Evolutionary conservation across 2,888 invertebrate species (phyloP).

Genomic region (Lasiommata megera): DNA sequence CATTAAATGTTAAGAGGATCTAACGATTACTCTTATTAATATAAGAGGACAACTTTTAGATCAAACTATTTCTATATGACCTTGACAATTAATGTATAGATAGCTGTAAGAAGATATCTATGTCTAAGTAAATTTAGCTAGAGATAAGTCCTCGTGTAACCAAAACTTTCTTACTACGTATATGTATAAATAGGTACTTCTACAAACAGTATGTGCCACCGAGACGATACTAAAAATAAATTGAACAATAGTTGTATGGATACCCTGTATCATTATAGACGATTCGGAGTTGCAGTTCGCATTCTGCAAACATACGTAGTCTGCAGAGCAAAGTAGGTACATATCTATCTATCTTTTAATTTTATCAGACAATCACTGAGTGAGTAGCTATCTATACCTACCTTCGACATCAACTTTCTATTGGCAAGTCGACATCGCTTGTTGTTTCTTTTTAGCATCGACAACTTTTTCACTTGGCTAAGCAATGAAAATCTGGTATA

Average conservation of each 20-base stretch:
- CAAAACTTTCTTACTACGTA: too few species aligned
- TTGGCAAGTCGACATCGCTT: constrained; percentile 45
- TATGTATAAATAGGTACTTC: neutral
- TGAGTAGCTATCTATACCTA: constrained; percentile 14
- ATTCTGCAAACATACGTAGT: neutral
- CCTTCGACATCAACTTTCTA: constrained; percentile 37
- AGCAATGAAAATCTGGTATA: constrained; percentile 62
- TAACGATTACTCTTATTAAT: too few species aligned
- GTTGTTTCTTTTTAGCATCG: constrained; percentile 59
- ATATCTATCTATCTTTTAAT: constrained; percentile 5
- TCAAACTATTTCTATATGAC: too few species aligned
- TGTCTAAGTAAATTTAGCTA: too few species aligned
- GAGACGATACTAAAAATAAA: neutral
- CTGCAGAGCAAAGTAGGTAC: neutral
- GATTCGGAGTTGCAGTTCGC: neutral
- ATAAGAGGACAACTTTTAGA: too few species aligned
- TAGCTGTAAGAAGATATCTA: too few species aligned
- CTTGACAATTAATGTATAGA: too few species aligned
- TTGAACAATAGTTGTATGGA: neutral
- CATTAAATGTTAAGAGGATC: too few species aligned
- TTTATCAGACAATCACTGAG: constrained; percentile 25
- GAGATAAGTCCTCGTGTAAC: too few species aligned
- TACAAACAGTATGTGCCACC: neutral
- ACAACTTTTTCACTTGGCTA: constrained; percentile 60
- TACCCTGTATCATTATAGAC: neutral